Evolutionary conservation across 2,113 vertebrate species (phyloP).

Genomic region (Cairina moschata): DNA sequence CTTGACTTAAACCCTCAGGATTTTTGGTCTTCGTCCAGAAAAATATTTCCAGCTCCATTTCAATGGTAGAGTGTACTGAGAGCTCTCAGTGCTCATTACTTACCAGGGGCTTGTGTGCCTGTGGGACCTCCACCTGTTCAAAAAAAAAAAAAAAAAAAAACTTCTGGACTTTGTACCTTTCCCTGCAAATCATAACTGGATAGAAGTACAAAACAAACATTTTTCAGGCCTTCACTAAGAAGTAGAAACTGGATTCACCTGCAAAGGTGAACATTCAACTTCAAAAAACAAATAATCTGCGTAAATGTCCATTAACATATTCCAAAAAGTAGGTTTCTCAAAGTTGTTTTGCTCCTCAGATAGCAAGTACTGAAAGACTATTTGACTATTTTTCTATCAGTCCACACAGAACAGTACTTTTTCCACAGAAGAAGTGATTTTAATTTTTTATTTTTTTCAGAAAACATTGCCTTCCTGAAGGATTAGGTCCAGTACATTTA

Average conservation of each 20-base stretch:
- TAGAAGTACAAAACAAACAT: not conserved
- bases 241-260: not conserved
- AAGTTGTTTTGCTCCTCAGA: not conserved
- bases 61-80: not conserved
- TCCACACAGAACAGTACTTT: not conserved
- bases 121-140: not conserved
- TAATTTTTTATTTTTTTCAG: rapidly evolving
- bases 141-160: not conserved
- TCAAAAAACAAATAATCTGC: not conserved
- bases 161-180: not conserved
- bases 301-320: rapidly evolving
- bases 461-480: not conserved
- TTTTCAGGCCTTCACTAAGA: not conserved
- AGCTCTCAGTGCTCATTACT: not conserved
- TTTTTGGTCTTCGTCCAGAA: slow-evolving; percentile 10
- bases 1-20: not conserved
- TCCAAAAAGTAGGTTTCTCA: not conserved
- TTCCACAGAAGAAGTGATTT: not conserved
- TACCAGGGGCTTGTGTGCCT: not conserved
- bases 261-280: not conserved
- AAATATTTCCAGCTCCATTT: not conserved
- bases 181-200: not conserved
- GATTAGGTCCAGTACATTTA: not conserved
- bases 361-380: not conserved
- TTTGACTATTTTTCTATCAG: not conserved